These are phyloP conservation scores for Typhlichthys subterraneus DNA, from an alignment of 2,797 vertebrate genomes.

Conservation along the genomic window DNA sequence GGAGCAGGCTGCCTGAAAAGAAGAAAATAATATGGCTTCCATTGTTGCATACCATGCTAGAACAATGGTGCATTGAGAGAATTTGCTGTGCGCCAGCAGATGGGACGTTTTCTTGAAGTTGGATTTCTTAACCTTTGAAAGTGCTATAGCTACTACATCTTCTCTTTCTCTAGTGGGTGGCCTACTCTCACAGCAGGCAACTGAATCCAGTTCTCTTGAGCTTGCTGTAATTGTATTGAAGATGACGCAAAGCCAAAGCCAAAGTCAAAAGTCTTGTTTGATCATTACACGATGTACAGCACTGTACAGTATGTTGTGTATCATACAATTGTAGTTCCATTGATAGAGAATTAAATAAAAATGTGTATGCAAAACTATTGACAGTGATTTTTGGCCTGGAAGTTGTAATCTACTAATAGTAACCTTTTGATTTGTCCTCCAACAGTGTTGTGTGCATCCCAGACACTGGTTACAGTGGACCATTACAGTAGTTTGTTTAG, in stretches of 20 bases:
- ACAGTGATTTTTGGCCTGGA: slow-evolving; percentile 20
- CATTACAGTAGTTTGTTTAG: too few species aligned
- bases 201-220: background rate
- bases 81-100: slow-evolving; percentile 45
- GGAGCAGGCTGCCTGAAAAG: slow-evolving; percentile 47
- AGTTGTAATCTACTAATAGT: slow-evolving; percentile 56
- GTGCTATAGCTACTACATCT: slow-evolving; percentile 40
- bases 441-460: slow-evolving; percentile 43
- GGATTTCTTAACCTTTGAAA: slow-evolving; percentile 61
- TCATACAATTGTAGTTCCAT: background rate
- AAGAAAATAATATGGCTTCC: slow-evolving; percentile 53
- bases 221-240: background rate
- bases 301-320: background rate
- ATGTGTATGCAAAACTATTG: slow-evolving; percentile 8
- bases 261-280: too few species aligned
- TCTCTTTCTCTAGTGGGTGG: slow-evolving; percentile 24
- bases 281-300: too few species aligned
- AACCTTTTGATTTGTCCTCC: slow-evolving; percentile 53
- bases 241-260: background rate
- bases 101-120: slow-evolving; percentile 44
- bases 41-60: slow-evolving; percentile 52
- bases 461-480: slow-evolving; percentile 40
- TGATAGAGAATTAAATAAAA: slow-evolving; percentile 5
- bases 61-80: slow-evolving; percentile 65
- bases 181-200: slow-evolving; percentile 7